Evolutionary conservation across 2,888 invertebrate species (phyloP).

Genomic region (Mimumesa dahlbomi): DNA sequence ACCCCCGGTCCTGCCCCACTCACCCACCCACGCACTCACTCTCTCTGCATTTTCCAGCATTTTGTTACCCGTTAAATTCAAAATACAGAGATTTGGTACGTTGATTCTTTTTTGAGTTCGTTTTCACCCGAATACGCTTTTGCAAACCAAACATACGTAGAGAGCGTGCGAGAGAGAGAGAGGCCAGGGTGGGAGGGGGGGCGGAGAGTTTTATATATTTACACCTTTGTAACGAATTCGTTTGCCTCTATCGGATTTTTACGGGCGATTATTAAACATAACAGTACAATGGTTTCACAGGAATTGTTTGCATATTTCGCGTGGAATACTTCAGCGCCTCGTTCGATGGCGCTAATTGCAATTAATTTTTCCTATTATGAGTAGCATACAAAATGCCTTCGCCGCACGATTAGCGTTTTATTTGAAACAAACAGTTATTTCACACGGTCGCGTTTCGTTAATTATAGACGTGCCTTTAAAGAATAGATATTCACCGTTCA

Average conservation of each 20-base stretch:
- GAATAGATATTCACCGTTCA: no score
- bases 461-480: no score
- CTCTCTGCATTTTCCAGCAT: constrained; percentile 17
- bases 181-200: no score
- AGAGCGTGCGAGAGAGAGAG: no score
- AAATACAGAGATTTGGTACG: constrained; percentile 6
- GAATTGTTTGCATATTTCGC: constrained; percentile 1
- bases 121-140: no score
- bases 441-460: neutral
- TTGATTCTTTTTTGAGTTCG: neutral
- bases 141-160: no score
- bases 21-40: neutral
- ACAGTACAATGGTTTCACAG: neutral
- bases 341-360: constrained; percentile 6
- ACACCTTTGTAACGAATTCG: neutral
- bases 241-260: neutral
- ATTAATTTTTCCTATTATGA: neutral
- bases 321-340: neutral
- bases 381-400: neutral
- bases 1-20: constrained; percentile 22
- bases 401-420: neutral
- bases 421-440: neutral
- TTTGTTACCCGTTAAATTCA: constrained; percentile 38
- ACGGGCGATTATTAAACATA: neutral
- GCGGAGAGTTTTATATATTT: neutral